phyloP scores from a whole-genome alignment of 2,113 vertebrate species.

The Laticauda laticaudata region DNA sequence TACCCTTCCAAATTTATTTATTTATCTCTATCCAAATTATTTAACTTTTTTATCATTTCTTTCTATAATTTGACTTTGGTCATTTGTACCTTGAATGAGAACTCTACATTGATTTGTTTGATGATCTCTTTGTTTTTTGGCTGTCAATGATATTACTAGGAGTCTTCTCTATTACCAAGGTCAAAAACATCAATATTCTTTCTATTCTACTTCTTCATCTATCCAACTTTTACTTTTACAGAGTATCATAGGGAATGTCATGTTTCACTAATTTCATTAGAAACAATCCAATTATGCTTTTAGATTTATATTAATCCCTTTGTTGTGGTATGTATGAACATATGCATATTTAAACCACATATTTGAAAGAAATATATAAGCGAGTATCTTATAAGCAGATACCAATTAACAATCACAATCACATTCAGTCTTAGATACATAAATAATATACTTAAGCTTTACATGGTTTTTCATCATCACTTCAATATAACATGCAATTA shows the following conservation, averaged over 20 bases:
- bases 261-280: background rate
- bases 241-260: background rate
- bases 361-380: background rate
- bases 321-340: background rate
- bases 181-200: background rate
- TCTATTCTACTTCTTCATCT: background rate
- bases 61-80: background rate
- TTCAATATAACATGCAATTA: background rate
- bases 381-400: background rate
- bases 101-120: background rate
- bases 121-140: background rate
- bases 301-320: background rate
- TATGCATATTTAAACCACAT: background rate
- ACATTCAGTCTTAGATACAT: background rate
- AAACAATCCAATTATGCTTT: background rate
- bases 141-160: background rate
- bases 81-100: background rate
- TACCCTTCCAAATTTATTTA: background rate
- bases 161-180: background rate
- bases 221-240: background rate
- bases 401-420: background rate
- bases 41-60: background rate
- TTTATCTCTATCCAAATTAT: background rate
- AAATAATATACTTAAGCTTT: background rate
- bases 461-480: background rate